Percentiles rank a stretch among this genome's conserved stretches.
Evolutionary conservation across 2,113 vertebrate genomes (phyloP).

Genomic region (Ramphastos sulfuratus): DNA sequence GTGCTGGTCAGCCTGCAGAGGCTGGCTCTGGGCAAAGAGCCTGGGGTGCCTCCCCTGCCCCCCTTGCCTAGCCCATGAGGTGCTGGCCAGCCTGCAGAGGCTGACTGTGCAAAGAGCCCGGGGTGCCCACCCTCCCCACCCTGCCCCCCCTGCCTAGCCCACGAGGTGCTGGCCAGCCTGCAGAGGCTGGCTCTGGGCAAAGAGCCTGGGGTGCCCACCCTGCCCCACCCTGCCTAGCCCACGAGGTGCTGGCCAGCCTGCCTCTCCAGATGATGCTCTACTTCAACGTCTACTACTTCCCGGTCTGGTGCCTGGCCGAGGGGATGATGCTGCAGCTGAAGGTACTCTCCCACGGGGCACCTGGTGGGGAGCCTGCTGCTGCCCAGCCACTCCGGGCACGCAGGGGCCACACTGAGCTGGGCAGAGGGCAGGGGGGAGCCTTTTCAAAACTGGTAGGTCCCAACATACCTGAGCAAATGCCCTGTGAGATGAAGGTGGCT

Average conservation of each 20-base stretch:
- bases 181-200: too few species aligned
- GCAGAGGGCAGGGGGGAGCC: not conserved
- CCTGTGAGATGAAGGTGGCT: not conserved
- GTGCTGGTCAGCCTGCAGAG: conserved; percentile 56
- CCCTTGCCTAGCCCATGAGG: not conserved
- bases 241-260: conserved; percentile 78
- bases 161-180: not conserved
- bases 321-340: conserved; percentile 84
- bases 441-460: not conserved
- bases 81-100: not conserved
- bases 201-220: not conserved
- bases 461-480: not conserved
- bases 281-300: conserved; percentile 84
- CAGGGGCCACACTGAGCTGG: not conserved
- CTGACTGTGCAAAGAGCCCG: not conserved
- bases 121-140: too few species aligned
- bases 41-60: too few species aligned
- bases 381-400: not conserved
- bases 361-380: not conserved
- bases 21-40: not conserved
- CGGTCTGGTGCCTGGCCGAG: conserved; percentile 83
- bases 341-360: conserved; percentile 16
- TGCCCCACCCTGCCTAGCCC: conserved; percentile 31
- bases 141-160: too few species aligned
- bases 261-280: conserved; percentile 87